Conservation (phyloP, 2,888 invertebrate genomes). For the Dermolepida albohirtum region DNA sequence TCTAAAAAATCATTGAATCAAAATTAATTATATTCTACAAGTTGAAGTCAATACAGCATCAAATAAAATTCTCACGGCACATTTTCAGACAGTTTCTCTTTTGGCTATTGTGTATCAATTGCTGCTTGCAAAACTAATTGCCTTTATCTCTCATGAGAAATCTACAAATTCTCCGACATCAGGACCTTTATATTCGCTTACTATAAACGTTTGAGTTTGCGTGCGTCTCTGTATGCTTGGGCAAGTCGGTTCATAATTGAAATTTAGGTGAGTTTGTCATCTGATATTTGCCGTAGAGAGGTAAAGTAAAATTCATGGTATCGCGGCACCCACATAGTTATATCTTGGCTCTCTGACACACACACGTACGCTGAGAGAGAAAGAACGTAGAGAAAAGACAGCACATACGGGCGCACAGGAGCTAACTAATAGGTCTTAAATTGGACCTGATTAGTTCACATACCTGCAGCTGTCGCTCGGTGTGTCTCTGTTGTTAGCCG, state of each 20-base stretch:
- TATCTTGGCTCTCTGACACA: conserved; percentile 30
- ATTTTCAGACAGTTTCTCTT: too few species aligned
- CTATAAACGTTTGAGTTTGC: not conserved
- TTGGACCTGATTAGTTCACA: conserved; percentile 65
- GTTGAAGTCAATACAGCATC: too few species aligned
- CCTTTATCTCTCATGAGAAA: conserved; percentile 36
- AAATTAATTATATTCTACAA: too few species aligned
- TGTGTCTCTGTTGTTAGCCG: conserved; percentile 39
- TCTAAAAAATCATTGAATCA: too few species aligned
- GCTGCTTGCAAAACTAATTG: too few species aligned
- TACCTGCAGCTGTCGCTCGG: conserved; percentile 64
- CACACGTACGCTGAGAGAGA: conserved; percentile 7
- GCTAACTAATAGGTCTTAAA: conserved; percentile 63
- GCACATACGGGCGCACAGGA: conserved; percentile 55
- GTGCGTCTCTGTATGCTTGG: too few species aligned
- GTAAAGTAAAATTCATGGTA: conserved; percentile 49
- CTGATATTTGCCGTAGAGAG: conserved; percentile 44
- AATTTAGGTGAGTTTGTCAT: conserved; percentile 50
- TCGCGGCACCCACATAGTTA: conserved; percentile 60
- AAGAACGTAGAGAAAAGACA: conserved; percentile 43
- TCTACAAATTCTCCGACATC: conserved; percentile 31
- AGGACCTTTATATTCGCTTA: conserved; percentile 1
- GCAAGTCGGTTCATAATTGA: conserved; percentile 38
- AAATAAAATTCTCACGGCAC: too few species aligned
- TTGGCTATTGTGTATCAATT: too few species aligned